phyloP scores from a whole-genome alignment of 2,797 vertebrate species.

The Ciconia nigra region DNA sequence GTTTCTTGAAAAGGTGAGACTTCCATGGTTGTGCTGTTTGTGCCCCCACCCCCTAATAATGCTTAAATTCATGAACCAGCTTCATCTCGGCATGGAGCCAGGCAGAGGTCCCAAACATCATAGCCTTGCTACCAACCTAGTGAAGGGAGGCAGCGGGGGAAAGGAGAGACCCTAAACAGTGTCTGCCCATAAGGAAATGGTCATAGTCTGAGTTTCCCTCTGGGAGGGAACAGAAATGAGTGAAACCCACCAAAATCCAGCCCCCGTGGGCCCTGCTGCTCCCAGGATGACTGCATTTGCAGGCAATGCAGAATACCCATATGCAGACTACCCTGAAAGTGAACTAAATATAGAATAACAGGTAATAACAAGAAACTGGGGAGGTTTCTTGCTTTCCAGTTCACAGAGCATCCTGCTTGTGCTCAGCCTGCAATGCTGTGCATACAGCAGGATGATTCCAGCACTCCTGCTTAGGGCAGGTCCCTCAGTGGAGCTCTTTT shows the following conservation, averaged over 20 bases:
- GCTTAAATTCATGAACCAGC: neutral
- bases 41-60: neutral
- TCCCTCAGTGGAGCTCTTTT: neutral
- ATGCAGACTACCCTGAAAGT: neutral
- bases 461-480: neutral
- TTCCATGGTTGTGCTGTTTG: neutral
- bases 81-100: neutral
- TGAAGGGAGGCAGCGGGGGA: neutral
- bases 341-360: neutral
- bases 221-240: neutral
- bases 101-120: neutral
- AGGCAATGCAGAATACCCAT: neutral
- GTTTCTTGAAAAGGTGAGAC: neutral
- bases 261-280: neutral
- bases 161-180: neutral
- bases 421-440: neutral
- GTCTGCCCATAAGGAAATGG: neutral
- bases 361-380: neutral
- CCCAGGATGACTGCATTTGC: neutral
- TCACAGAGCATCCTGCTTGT: neutral
- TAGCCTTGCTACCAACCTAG: neutral
- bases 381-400: neutral
- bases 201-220: no score
- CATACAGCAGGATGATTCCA: neutral
- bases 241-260: neutral